Percentiles rank a stretch among this genome's conserved stretches.
These are phyloP conservation scores for Glaucomys volans DNA, from an alignment of 2,113 vertebrate species.

Conservation along the genomic window DNA sequence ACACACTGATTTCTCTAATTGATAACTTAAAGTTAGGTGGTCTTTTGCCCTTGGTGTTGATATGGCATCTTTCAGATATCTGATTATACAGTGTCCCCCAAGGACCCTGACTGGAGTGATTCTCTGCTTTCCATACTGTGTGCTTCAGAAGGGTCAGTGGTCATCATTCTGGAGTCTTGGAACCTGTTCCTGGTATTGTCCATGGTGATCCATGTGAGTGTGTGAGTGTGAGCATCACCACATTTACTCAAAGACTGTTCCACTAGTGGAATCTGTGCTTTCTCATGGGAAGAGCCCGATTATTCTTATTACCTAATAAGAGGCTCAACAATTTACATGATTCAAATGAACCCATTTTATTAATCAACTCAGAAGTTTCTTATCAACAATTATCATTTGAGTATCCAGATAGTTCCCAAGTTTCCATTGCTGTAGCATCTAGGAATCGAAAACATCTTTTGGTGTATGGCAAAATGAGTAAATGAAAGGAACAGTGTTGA, in stretches of 20 bases:
- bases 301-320: background rate
- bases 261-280: background rate
- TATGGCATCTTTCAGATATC: background rate
- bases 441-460: background rate
- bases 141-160: too few relatives aligned
- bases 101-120: background rate
- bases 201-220: fast-evolving
- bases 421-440: background rate
- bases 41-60: background rate
- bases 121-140: background rate
- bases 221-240: background rate
- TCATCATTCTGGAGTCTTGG: background rate
- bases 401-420: background rate
- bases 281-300: background rate
- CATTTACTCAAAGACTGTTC: background rate
- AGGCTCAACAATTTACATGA: background rate
- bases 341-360: background rate
- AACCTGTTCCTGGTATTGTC: background rate
- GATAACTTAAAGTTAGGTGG: background rate
- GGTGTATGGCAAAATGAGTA: background rate
- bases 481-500: background rate
- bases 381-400: background rate
- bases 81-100: background rate
- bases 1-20: background rate
- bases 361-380: background rate